Base-by-base conservation (phyloP, 2,113 vertebrate species). In the Labeo catla region DNA sequence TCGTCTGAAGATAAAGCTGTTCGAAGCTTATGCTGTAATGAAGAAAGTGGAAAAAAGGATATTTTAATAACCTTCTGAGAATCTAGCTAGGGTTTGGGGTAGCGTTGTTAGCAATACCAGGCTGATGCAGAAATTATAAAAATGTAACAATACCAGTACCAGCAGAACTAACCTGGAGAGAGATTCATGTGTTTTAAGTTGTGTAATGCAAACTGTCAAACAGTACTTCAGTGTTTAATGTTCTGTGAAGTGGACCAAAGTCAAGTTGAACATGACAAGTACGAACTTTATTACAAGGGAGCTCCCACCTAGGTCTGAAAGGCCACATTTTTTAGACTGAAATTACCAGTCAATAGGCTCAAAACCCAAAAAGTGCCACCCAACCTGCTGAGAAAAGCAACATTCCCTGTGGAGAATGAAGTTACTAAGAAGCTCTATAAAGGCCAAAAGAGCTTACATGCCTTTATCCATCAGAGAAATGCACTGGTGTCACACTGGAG, bases 391-490 rank as follows among this genome's bases (percentile, higher is more conserved):
- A 61, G 61, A 87, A 76, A 36, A 36, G 59, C 68, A 59, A 9
- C 19, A 65, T 86, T 59, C 82, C 66, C 70, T 45, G 1, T 80
- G 74, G 52, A 88, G 68, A 68, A 68, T n/a, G 23, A 19, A 34
- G 49, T 43, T 66, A 76, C 43, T 43, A 52, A 89, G 43, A 3
- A 50, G 6, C 45, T 81, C 34, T 34, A 43, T 43, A 43, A 79
- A 79, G 54, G n/a, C 45, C 16, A 76, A 61, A 49, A 59, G 57
- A 59, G 77, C 82, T n/a, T 52, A 21, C 47, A 73, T 84, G 47
- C 85, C 57, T 43, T 76, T 83, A 84, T 84, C 43, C 61, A 87
- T 84, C 68, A 87, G 23, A 87, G 70, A 34, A 84, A 72, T 87
- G 61, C 70, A 66, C 74, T 68, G 74, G 47, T 43, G 66, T 83